Evolutionary conservation across 2,797 vertebrate species (phyloP).

Genomic region (Chrosomus eos): DNA sequence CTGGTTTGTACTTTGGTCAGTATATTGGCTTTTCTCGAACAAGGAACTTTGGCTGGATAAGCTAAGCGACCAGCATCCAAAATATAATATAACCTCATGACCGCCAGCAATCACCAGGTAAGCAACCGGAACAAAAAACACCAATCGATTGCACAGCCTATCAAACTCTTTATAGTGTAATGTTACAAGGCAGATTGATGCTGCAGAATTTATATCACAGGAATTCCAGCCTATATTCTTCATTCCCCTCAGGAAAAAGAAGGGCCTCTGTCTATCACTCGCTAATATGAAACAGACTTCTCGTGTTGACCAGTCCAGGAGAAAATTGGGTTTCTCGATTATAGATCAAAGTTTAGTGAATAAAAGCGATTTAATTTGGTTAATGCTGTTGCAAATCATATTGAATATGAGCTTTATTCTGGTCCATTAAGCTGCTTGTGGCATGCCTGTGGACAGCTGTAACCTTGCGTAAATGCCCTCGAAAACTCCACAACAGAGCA

Average conservation of each 20-base stretch:
- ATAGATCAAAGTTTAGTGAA: slow-evolving; percentile 57
- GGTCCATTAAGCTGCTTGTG: slow-evolving; percentile 53
- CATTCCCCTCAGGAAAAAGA: not conserved
- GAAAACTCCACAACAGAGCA: slow-evolving; percentile 38
- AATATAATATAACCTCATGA: not conserved
- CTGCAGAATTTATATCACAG: slow-evolving; percentile 15
- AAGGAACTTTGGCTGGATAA: not conserved
- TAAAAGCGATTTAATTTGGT: slow-evolving; percentile 47
- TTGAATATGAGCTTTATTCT: slow-evolving; percentile 55
- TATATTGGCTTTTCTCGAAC: not conserved
- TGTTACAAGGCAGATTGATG: slow-evolving; percentile 14
- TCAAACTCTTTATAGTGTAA: not conserved
- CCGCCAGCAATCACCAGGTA: not conserved
- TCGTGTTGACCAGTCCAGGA: slow-evolving; percentile 34
- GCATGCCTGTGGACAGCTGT: slow-evolving; percentile 47
- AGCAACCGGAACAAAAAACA: not conserved
- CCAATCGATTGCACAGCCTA: not conserved
- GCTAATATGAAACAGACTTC: slow-evolving; percentile 21
- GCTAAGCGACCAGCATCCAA: not conserved
- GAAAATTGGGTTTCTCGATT: slow-evolving; percentile 47
- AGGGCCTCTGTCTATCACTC: not conserved
- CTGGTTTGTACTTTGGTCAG: not conserved
- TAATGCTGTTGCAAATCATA: slow-evolving; percentile 52
- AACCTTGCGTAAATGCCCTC: slow-evolving; percentile 54
- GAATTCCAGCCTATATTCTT: slow-evolving; percentile 33